Evolutionary conservation across 1,140 invertebrate genomes (phyloP).

Genomic region (Paralvinella palmiformis): DNA sequence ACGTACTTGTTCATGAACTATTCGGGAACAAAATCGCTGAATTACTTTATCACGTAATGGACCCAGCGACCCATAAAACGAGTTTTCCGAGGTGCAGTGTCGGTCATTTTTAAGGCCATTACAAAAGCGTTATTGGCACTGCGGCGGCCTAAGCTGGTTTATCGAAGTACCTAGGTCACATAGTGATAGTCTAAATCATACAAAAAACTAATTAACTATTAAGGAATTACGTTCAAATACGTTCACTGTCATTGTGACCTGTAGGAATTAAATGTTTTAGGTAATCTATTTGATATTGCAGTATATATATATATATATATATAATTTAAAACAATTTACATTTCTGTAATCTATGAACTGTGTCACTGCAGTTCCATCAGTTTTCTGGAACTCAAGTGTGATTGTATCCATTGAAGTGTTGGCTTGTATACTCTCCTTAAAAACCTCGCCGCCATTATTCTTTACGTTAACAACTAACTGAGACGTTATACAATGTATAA

Average conservation of each 20-base stretch:
- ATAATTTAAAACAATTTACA: constrained; percentile 1
- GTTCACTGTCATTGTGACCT: background rate
- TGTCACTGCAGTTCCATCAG: constrained; percentile 83
- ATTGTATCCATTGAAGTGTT: constrained; percentile 86
- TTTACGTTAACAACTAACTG: constrained; percentile 46
- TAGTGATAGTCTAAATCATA: too few relatives aligned
- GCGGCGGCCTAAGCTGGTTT: too few relatives aligned
- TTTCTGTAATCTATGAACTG: constrained; percentile 85
- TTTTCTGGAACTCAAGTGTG: constrained; percentile 77
- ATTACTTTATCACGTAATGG: too few relatives aligned
- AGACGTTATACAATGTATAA: background rate
- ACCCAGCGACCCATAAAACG: too few relatives aligned
- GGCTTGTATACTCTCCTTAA: constrained; percentile 83
- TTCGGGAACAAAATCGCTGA: too few relatives aligned
- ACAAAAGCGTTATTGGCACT: too few relatives aligned
- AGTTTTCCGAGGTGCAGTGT: too few relatives aligned
- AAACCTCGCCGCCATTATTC: constrained; percentile 79
- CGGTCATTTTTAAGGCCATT: too few relatives aligned
- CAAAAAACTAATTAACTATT: too few relatives aligned
- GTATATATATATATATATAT: background rate
- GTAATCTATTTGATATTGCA: background rate
- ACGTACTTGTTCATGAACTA: too few relatives aligned
- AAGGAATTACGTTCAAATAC: background rate
- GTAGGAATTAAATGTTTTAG: background rate
- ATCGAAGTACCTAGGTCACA: too few relatives aligned